phyloP scores from a whole-genome alignment of 2,888 invertebrate species.

The Standfussiana lucernea region DNA sequence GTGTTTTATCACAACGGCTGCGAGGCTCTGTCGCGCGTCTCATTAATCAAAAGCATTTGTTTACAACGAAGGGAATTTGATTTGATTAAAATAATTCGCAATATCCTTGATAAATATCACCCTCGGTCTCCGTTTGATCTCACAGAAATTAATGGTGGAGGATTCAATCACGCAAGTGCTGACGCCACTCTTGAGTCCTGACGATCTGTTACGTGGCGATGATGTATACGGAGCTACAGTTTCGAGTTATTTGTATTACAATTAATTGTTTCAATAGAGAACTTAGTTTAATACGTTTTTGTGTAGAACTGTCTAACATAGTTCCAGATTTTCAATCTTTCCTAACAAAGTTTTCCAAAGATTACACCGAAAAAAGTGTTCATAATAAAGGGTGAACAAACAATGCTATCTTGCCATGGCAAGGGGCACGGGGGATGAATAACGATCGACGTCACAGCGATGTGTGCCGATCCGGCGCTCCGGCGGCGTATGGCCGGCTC shows the following conservation, averaged over 20 bases:
- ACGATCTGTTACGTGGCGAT: conserved; percentile 70
- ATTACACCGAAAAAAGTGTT: conserved; percentile 58
- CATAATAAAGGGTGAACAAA: conserved; percentile 79
- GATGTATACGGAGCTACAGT: conserved; percentile 44
- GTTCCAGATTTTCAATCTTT: not conserved
- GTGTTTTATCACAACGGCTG: conserved; percentile 90
- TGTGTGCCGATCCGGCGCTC: conserved; percentile 87
- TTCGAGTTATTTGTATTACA: conserved; percentile 26
- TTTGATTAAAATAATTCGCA: conserved; percentile 91
- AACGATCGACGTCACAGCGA: conserved; percentile 89
- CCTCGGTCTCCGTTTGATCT: conserved; percentile 91
- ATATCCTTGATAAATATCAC: conserved; percentile 91
- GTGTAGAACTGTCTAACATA: not conserved
- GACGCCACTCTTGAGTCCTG: conserved; percentile 79
- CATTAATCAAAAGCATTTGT: conserved; percentile 91
- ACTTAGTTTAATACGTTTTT: not conserved
- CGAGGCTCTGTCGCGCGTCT: conserved; percentile 90
- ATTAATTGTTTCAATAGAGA: conserved; percentile 9
- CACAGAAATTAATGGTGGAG: conserved; percentile 89
- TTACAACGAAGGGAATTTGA: conserved; percentile 91
- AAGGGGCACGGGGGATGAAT: conserved; percentile 86
- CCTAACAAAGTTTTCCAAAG: conserved; percentile 31
- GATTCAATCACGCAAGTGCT: conserved; percentile 90
- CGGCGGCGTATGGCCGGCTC: conserved; percentile 71
- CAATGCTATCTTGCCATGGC: conserved; percentile 82